phyloP scores from a whole-genome alignment of 1,140 invertebrate genomes.

The Micrasema longulum region DNA sequence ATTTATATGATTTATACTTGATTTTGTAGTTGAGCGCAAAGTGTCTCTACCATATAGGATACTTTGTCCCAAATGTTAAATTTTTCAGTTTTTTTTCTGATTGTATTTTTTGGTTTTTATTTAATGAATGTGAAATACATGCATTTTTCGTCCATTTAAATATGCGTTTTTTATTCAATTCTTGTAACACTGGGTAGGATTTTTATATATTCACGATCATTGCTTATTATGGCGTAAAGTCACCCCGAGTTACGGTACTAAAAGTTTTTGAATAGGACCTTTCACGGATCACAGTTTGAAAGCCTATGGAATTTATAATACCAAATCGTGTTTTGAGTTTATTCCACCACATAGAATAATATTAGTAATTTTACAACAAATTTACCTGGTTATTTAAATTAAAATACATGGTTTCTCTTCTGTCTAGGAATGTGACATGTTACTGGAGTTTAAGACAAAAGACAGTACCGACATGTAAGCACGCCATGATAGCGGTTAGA shows the following conservation, averaged over 20 bases:
- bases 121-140: no score
- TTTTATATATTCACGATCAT: background rate
- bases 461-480: slow-evolving; percentile 86
- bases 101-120: no score
- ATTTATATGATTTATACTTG: no score
- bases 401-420: slow-evolving; percentile 5
- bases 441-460: slow-evolving; percentile 85
- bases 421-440: slow-evolving; percentile 80
- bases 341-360: background rate
- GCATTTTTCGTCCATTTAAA: no score
- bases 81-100: no score
- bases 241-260: background rate
- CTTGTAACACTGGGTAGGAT: no score
- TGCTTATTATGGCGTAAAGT: no score
- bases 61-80: no score
- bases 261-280: background rate
- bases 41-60: no score
- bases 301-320: background rate
- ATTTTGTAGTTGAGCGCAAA: no score
- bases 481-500: slow-evolving; percentile 86
- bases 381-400: background rate
- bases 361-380: background rate
- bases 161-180: no score
- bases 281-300: background rate
- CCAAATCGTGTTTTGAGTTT: background rate